These are phyloP conservation scores for Amiota minor DNA, from an alignment of 2,888 invertebrate species.

Conservation along the genomic window DNA sequence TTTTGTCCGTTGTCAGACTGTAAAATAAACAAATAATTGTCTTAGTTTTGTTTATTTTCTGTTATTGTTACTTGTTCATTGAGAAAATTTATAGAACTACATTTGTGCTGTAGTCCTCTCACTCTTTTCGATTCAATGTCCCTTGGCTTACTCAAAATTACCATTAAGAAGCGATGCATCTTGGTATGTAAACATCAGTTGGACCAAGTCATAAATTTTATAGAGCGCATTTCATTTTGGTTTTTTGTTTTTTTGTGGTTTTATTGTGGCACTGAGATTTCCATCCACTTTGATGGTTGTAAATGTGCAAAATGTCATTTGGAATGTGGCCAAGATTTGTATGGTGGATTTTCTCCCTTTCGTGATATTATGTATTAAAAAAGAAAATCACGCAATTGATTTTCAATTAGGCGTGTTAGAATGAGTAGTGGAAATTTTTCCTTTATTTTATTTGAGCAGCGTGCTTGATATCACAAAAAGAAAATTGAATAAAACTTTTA, in stretches of 20 bases:
- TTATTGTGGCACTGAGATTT: conserved; percentile 7
- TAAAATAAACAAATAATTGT: conserved; percentile 10
- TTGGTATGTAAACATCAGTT: neutral
- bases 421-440: neutral
- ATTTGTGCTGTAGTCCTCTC: neutral
- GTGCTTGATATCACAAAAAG: neutral
- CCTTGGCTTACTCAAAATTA: neutral
- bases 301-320: conserved; percentile 1
- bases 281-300: neutral
- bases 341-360: too few species aligned
- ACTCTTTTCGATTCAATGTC: neutral
- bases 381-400: neutral
- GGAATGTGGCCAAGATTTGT: conserved; percentile 7
- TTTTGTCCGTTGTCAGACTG: neutral
- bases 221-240: neutral
- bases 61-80: conserved; percentile 4
- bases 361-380: too few species aligned
- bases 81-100: conserved; percentile 11
- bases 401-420: conserved; percentile 10
- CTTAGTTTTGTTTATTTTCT: neutral
- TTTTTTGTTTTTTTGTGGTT: neutral
- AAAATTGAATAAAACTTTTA: too few species aligned
- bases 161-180: neutral
- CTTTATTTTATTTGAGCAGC: neutral
- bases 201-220: conserved; percentile 20